Conservation (phyloP, 2,113 vertebrate genomes). For the Hemibates koningsi region DNA sequence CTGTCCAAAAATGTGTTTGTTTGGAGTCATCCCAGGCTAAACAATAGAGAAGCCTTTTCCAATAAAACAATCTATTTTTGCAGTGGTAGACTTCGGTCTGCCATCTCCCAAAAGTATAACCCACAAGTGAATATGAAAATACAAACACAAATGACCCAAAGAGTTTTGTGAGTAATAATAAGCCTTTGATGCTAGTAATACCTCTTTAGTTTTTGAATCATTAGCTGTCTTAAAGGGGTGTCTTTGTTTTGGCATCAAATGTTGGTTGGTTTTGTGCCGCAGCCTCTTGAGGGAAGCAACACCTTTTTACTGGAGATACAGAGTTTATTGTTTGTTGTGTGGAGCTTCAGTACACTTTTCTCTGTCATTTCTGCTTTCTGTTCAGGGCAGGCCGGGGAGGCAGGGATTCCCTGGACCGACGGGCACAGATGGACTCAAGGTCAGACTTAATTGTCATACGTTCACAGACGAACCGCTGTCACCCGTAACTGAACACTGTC, state of each 20-base stretch:
- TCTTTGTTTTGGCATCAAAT: conserved; percentile 3
- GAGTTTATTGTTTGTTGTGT: not conserved
- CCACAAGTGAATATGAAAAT: conserved; percentile 12
- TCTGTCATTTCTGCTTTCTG: conserved; percentile 63
- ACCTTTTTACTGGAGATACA: not conserved
- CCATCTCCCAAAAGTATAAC: conserved; percentile 5
- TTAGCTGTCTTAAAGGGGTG: conserved; percentile 4
- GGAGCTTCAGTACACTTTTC: conserved; percentile 24
- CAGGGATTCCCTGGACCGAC: conserved; percentile 85
- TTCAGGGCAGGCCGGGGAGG: conserved; percentile 88
- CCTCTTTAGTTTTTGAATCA: conserved; percentile 28
- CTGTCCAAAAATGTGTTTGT: not conserved
- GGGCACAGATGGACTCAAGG: conserved; percentile 86
- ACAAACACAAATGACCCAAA: conserved; percentile 24
- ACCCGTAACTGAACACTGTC: conserved; percentile 18
- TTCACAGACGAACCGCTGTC: not conserved
- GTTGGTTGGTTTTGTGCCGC: not conserved
- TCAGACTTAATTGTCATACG: conserved; percentile 55
- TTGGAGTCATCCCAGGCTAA: conserved; percentile 3
- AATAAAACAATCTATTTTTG: not conserved
- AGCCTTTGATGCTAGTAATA: conserved; percentile 16
- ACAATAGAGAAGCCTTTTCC: not conserved
- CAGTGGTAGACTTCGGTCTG: not conserved
- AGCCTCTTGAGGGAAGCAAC: not conserved
- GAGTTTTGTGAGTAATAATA: not conserved